These are phyloP conservation scores for Cheilosia impressa DNA, from an alignment of 2,888 invertebrate species.

Conservation along the genomic window DNA sequence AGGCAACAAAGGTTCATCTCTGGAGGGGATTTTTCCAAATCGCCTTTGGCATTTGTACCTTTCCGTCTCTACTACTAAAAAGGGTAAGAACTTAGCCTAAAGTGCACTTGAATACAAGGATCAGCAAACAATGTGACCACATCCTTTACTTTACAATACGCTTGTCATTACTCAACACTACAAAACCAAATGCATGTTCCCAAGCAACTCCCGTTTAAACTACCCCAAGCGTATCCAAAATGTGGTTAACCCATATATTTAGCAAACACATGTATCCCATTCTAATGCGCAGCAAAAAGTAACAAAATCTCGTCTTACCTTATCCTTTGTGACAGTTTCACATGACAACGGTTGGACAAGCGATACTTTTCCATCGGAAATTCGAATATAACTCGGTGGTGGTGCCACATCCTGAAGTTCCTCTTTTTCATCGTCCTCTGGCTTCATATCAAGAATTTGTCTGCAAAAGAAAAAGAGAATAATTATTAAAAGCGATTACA, in stretches of 20 bases:
- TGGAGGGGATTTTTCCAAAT: too few species aligned
- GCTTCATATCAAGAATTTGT: constrained; percentile 71
- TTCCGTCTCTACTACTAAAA: not conserved
- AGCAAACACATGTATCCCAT: constrained; percentile 35
- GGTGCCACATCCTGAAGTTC: constrained; percentile 76
- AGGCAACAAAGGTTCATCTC: too few species aligned
- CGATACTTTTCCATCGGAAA: constrained; percentile 76
- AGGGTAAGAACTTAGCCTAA: not conserved
- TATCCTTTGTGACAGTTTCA: constrained; percentile 69
- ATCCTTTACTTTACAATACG: constrained; percentile 1
- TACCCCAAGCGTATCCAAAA: constrained; percentile 34
- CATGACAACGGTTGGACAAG: constrained; percentile 72
- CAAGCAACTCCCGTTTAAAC: not conserved
- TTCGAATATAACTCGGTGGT: constrained; percentile 75
- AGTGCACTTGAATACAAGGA: not conserved
- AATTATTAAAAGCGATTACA: constrained; percentile 1
- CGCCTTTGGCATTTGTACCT: too few species aligned
- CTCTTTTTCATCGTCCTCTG: constrained; percentile 72
- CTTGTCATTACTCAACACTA: constrained; percentile 4
- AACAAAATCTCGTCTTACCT: constrained; percentile 53
- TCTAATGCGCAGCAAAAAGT: not conserved
- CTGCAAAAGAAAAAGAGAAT: constrained; percentile 46
- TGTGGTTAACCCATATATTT: constrained; percentile 45
- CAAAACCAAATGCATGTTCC: not conserved
- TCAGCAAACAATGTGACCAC: not conserved